Conservation (phyloP, 2,113 vertebrate genomes). For the Vireo altiloquus region DNA sequence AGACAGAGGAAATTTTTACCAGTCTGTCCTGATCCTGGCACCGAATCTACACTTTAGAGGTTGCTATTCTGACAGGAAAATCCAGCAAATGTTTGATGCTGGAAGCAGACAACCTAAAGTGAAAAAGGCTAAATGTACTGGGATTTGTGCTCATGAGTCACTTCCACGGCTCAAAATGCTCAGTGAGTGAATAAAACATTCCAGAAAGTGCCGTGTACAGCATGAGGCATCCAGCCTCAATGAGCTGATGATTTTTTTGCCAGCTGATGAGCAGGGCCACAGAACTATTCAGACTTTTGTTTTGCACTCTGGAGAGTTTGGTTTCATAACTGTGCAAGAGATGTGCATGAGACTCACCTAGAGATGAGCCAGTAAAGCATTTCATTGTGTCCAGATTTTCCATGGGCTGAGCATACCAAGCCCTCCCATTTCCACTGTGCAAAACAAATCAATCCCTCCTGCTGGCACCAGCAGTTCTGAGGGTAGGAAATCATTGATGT, state of each 20-base stretch:
- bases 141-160: constrained; percentile 37
- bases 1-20: not conserved
- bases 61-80: not conserved
- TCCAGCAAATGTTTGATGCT: not conserved
- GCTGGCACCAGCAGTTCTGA: not conserved
- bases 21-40: not conserved
- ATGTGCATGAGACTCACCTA: constrained; percentile 9
- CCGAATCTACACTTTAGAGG: not conserved
- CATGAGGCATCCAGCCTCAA: not conserved
- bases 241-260: not conserved
- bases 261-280: not conserved
- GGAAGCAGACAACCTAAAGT: not conserved
- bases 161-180: constrained; percentile 31
- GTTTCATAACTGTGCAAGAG: constrained; percentile 1
- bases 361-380: not conserved
- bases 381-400: not conserved
- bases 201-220: not conserved
- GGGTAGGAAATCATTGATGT: not conserved
- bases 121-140: not conserved
- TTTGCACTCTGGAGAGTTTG: not conserved
- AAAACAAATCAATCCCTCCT: not conserved
- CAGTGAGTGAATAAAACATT: constrained; percentile 49
- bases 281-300: not conserved
- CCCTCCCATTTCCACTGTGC: not conserved
- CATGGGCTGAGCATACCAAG: not conserved